These are phyloP conservation scores for Acronicta leporina DNA, from an alignment of 2,888 invertebrate species.

Conservation along the genomic window DNA sequence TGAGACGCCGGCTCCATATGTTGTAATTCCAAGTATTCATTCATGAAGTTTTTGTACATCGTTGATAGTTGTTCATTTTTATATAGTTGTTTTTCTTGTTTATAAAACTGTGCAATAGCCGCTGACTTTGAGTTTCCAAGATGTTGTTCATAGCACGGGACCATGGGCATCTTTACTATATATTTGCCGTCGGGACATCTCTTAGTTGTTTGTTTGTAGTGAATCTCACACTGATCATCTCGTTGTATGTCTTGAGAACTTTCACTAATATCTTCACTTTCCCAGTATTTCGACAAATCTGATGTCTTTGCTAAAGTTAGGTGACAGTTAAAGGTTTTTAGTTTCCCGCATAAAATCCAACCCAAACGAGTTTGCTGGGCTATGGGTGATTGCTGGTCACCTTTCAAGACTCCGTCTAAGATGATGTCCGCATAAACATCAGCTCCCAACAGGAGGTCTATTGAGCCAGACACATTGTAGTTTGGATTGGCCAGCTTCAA, in stretches of 20 bases:
- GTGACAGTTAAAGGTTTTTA: slow-evolving; percentile 24
- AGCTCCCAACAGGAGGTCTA: slow-evolving; percentile 14
- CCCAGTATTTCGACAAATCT: slow-evolving; percentile 19
- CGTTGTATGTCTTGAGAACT: neutral
- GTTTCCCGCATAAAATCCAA: slow-evolving; percentile 31
- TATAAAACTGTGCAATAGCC: slow-evolving; percentile 19
- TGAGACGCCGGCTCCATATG: slow-evolving; percentile 12
- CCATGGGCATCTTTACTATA: slow-evolving; percentile 13
- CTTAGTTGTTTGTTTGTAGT: slow-evolving; percentile 9
- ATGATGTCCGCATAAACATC: slow-evolving; percentile 15
- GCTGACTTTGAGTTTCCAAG: slow-evolving; percentile 17
- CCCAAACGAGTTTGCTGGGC: slow-evolving; percentile 28
- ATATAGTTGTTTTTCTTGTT: slow-evolving; percentile 8
- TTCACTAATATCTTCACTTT: slow-evolving; percentile 17
- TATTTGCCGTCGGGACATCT: slow-evolving; percentile 20
- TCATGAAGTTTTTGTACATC: slow-evolving; percentile 12
- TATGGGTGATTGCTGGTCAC: slow-evolving; percentile 9
- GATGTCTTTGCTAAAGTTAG: slow-evolving; percentile 1
- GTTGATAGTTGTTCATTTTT: slow-evolving; percentile 3
- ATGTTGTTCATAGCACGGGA: neutral
- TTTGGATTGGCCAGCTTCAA: slow-evolving; percentile 17
- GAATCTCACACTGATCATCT: slow-evolving; percentile 14
- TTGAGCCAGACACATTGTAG: slow-evolving; percentile 11
- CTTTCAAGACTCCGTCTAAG: slow-evolving; percentile 16
- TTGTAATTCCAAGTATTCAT: slow-evolving; percentile 8